These are phyloP conservation scores for Dastarcus helophoroides DNA, from an alignment of 2,888 invertebrate species.

Conservation along the genomic window DNA sequence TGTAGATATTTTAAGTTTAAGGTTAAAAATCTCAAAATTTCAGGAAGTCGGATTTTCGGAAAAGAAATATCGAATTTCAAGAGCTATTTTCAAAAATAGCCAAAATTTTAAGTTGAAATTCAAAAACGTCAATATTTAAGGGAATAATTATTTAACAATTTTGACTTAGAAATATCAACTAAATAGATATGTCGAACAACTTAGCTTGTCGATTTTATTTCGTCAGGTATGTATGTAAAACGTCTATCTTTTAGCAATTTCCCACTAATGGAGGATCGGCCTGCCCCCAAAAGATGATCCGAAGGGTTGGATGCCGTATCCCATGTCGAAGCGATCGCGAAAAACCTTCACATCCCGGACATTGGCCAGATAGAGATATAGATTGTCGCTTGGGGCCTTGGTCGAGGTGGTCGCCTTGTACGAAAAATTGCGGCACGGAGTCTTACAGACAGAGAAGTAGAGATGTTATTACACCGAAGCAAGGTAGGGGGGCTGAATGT, in stretches of 20 bases:
- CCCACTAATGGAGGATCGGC: constrained; percentile 32
- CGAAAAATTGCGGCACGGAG: constrained; percentile 49
- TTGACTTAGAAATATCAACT: no score
- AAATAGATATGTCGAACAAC: no score
- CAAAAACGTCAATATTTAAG: no score
- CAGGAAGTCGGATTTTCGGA: no score
- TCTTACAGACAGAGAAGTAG: constrained; percentile 45
- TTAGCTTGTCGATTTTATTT: background rate
- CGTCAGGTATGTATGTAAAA: constrained; percentile 30
- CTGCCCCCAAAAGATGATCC: constrained; percentile 15
- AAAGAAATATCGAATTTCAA: no score
- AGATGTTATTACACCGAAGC: constrained; percentile 31
- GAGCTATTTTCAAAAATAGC: no score
- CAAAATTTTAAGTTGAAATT: no score
- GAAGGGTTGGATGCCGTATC: background rate
- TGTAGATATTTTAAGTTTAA: background rate
- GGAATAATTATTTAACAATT: no score
- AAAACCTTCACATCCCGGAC: background rate
- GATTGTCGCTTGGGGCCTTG: constrained; percentile 42
- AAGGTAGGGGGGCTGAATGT: constrained; percentile 33
- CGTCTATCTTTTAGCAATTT: no score
- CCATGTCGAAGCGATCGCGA: background rate
- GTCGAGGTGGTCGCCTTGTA: constrained; percentile 51
- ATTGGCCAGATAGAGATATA: constrained; percentile 8
- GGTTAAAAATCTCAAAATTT: constrained; percentile 2